Evolutionary conservation across 2,113 vertebrate genomes (phyloP).

Genomic region (Gymnorhina tibicen): DNA sequence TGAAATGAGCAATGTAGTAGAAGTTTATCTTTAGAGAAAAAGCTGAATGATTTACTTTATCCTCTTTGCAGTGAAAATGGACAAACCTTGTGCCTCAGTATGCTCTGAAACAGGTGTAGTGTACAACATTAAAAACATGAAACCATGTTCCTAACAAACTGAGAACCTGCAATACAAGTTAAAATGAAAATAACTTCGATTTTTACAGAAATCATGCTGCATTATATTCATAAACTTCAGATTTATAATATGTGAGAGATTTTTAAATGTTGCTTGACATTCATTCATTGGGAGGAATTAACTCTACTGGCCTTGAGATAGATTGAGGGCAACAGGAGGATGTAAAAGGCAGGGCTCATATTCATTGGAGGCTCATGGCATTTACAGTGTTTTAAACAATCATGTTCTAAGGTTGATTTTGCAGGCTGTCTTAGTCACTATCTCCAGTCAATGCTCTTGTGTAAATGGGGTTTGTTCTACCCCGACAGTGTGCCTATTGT

Average conservation of each 20-base stretch:
- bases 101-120: not conserved
- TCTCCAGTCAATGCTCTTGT: slow-evolving; percentile 33
- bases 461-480: slow-evolving; percentile 33
- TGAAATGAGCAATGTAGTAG: not conserved
- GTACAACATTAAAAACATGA: not conserved
- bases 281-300: not conserved
- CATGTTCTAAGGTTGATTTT: slow-evolving; percentile 53
- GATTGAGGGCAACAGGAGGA: slow-evolving; percentile 49
- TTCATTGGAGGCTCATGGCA: not conserved
- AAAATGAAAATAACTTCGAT: not conserved
- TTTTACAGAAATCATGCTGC: not conserved
- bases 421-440: slow-evolving; percentile 53
- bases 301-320: not conserved
- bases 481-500: slow-evolving; percentile 37
- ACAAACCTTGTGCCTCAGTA: not conserved
- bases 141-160: not conserved
- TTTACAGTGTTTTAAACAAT: slow-evolving; percentile 14
- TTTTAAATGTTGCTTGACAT: not conserved
- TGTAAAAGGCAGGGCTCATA: not conserved
- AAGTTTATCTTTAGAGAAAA: not conserved
- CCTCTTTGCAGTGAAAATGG: not conserved
- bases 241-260: not conserved
- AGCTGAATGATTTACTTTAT: not conserved
- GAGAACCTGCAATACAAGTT: not conserved
- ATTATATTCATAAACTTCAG: not conserved